Conservation (phyloP, 2,797 vertebrate genomes). For the Pelodytes ibericus region DNA sequence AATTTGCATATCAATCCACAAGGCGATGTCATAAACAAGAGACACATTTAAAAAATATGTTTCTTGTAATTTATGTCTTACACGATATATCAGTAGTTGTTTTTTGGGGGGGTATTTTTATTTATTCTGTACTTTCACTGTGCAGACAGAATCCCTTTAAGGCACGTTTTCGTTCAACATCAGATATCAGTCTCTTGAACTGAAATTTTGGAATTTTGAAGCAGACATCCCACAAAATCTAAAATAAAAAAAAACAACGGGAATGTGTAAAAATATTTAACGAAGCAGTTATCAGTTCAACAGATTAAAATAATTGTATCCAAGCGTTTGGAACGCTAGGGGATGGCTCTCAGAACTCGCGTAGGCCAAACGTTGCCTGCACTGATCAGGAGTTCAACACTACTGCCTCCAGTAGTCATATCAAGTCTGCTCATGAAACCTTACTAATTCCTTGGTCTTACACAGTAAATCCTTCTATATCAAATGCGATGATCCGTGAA, state of each 20-base stretch:
- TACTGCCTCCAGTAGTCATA: constrained; percentile 22
- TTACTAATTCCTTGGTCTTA: constrained; percentile 47
- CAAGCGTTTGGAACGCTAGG: constrained; percentile 6
- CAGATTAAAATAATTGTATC: constrained; percentile 30
- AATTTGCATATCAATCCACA: no score
- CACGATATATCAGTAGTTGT: no score
- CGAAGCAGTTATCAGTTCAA: neutral
- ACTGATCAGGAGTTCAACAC: constrained; percentile 34
- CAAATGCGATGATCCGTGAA: constrained; percentile 41
- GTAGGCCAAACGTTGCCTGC: constrained; percentile 8
- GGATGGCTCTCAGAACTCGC: neutral
- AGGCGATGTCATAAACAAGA: no score
- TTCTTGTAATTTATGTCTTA: no score
- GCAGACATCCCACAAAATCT: no score
- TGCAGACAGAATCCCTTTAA: no score
- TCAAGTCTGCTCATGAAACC: constrained; percentile 15
- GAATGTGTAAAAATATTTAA: neutral
- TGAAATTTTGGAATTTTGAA: neutral
- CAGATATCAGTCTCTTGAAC: neutral
- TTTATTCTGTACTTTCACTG: no score
- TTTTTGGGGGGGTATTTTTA: no score
- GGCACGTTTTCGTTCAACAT: no score
- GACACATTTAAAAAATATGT: no score
- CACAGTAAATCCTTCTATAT: constrained; percentile 45
- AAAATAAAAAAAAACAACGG: neutral